Conservation (phyloP, 1,140 invertebrate species). For the Achatina immaculata region DNA sequence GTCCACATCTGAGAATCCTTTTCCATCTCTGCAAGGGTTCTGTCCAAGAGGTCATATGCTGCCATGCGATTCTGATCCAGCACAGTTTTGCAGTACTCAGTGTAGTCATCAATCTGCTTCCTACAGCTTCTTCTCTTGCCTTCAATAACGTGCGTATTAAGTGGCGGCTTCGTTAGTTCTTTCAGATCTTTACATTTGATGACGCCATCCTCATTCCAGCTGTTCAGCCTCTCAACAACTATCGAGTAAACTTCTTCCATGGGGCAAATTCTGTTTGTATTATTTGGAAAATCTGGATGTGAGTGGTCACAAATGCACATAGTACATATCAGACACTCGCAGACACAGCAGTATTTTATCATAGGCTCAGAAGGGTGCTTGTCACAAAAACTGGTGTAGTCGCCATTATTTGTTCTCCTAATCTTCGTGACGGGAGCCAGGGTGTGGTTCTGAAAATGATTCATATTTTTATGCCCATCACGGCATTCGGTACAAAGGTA, state of each 20-base stretch:
- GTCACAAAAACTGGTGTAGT: slow-evolving; percentile 17
- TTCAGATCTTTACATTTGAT: slow-evolving; percentile 24
- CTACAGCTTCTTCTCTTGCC: neutral
- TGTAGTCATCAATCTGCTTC: slow-evolving; percentile 23
- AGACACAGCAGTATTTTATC: slow-evolving; percentile 27
- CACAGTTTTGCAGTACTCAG: slow-evolving; percentile 24
- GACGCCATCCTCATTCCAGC: slow-evolving; percentile 22
- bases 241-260: slow-evolving; percentile 3
- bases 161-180: slow-evolving; percentile 7
- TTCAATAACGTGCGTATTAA: neutral
- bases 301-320: neutral
- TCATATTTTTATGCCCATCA: slow-evolving; percentile 20
- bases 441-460: slow-evolving; percentile 18
- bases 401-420: neutral
- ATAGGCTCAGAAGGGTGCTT: neutral
- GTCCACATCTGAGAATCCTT: neutral
- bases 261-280: neutral
- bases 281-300: slow-evolving; percentile 20
- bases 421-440: slow-evolving; percentile 22
- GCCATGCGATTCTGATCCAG: slow-evolving; percentile 19
- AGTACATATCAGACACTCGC: slow-evolving; percentile 8
- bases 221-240: slow-evolving; percentile 27
- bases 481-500: slow-evolving; percentile 26
- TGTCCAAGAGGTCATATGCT: neutral
- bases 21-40: slow-evolving; percentile 5